A percentile compares a stretch with the other conserved stretches of the same genome.
Conservation (phyloP, 2,113 vertebrate species). For the Oophaga pumilio region DNA sequence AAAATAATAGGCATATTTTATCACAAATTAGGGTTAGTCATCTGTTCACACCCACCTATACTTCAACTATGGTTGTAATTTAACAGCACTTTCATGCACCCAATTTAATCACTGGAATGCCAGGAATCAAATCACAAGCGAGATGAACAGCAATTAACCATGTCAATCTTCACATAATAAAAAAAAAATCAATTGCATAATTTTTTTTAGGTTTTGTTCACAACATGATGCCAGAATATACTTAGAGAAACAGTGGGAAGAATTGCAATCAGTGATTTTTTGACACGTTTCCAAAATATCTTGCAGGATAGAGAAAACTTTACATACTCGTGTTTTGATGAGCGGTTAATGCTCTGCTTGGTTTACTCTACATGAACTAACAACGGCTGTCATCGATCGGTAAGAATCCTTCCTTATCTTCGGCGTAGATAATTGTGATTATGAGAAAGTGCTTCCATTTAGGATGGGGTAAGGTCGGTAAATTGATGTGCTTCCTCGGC, state of each 20-base stretch:
- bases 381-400: background rate
- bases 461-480: no score
- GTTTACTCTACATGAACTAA: background rate
- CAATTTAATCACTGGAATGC: slow-evolving; percentile 65
- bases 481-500: no score
- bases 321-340: background rate
- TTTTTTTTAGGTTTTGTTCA: slow-evolving; percentile 51
- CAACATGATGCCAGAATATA: slow-evolving; percentile 42
- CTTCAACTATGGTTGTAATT: slow-evolving; percentile 70
- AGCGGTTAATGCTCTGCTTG: background rate
- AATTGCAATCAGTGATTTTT: slow-evolving; percentile 53
- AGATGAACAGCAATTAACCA: slow-evolving; percentile 61
- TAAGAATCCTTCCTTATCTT: no score
- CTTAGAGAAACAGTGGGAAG: slow-evolving; percentile 48
- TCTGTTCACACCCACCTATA: slow-evolving; percentile 67
- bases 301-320: slow-evolving; percentile 28
- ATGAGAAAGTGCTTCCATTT: background rate
- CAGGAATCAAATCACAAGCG: slow-evolving; percentile 66
- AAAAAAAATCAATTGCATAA: slow-evolving; percentile 55
- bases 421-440: background rate
- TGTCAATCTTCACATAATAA: slow-evolving; percentile 60
- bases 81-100: slow-evolving; percentile 66
- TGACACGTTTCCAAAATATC: slow-evolving; percentile 56
- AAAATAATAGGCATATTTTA: slow-evolving; percentile 70
- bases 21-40: slow-evolving; percentile 73